Conservation (phyloP, 2,888 invertebrate species). For the Polydrusus cervinus region DNA sequence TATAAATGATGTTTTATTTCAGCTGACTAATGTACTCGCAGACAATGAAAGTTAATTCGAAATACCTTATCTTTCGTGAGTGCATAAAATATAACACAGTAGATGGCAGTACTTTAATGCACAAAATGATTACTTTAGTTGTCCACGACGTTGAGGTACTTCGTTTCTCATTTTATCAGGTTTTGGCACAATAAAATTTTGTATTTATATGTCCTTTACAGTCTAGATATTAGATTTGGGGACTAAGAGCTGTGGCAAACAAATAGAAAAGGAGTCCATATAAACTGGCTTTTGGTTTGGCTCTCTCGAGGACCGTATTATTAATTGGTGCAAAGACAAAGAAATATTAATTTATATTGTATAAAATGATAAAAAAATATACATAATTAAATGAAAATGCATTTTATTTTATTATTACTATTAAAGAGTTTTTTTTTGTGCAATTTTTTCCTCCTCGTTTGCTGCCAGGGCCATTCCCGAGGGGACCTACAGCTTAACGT, state of each 20-base stretch:
- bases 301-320: constrained; percentile 60
- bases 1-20: too few species aligned
- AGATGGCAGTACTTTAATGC: too few species aligned
- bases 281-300: constrained; percentile 57
- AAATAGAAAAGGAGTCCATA: constrained; percentile 62
- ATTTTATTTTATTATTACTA: neutral
- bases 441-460: too few species aligned
- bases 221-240: constrained; percentile 61
- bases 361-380: constrained; percentile 45
- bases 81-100: too few species aligned
- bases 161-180: constrained; percentile 8
- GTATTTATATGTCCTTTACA: constrained; percentile 57
- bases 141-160: neutral
- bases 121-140: too few species aligned
- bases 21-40: too few species aligned
- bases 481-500: too few species aligned
- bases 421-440: too few species aligned
- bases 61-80: too few species aligned
- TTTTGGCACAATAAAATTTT: constrained; percentile 16
- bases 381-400: constrained; percentile 27
- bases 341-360: constrained; percentile 45
- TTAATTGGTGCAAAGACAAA: constrained; percentile 61
- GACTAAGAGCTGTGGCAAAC: constrained; percentile 63
- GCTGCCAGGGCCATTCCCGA: too few species aligned
- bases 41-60: too few species aligned